Percentiles rank a stretch among this genome's conserved stretches.
Evolutionary conservation across 1,140 invertebrate species (phyloP).

Genomic region (Macrotrachela quadricornifera): DNA sequence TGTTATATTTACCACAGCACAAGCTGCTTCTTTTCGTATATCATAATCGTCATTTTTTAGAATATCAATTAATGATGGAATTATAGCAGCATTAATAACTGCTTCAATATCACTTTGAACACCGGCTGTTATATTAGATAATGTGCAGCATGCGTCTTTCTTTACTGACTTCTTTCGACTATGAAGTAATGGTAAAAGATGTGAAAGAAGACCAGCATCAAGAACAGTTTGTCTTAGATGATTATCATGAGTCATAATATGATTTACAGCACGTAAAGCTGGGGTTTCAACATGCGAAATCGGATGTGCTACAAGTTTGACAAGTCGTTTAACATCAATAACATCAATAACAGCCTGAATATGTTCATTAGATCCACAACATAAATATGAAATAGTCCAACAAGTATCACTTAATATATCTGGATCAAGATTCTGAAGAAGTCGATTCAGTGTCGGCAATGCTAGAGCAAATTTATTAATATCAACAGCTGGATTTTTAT

Average conservation of each 20-base stretch:
- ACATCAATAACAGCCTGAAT: slow-evolving; percentile 80
- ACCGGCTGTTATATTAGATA: slow-evolving; percentile 94
- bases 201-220: slow-evolving; percentile 63
- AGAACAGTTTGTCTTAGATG: slow-evolving; percentile 20
- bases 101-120: slow-evolving; percentile 80
- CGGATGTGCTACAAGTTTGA: slow-evolving; percentile 49
- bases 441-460: slow-evolving; percentile 44
- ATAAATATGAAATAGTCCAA: slow-evolving; percentile 35
- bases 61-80: slow-evolving; percentile 67
- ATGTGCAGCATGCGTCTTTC: slow-evolving; percentile 84
- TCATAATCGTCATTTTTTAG: slow-evolving; percentile 22
- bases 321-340: slow-evolving; percentile 67
- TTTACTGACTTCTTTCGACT: slow-evolving; percentile 78
- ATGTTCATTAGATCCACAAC: slow-evolving; percentile 74
- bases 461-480: slow-evolving; percentile 23
- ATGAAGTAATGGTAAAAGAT: slow-evolving; percentile 73
- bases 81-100: slow-evolving; percentile 78
- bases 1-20: slow-evolving; percentile 28
- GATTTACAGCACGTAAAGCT: slow-evolving; percentile 25
- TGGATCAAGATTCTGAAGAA: slow-evolving; percentile 82
- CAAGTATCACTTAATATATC: slow-evolving; percentile 94
- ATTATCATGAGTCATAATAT: slow-evolving; percentile 30
- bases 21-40: slow-evolving; percentile 29
- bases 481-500: slow-evolving; percentile 29
- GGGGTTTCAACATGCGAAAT: slow-evolving; percentile 21